Base-by-base conservation (phyloP, 2,797 vertebrate genomes). In the Epinephelus coioides region DNA sequence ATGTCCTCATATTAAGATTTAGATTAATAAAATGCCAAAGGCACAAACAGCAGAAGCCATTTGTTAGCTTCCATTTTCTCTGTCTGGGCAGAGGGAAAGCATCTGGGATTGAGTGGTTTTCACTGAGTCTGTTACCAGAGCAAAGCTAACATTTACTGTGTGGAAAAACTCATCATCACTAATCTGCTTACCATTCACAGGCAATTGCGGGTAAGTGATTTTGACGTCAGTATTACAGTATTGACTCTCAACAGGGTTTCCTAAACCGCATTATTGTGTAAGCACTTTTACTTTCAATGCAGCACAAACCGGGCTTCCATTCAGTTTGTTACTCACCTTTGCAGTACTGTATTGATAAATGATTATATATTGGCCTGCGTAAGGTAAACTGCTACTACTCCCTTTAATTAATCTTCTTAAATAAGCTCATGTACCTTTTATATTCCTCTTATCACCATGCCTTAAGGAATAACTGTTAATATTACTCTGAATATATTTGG, bases 141-240 rank as follows among this genome's bases (percentile, higher is more conserved):
- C 81, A 82, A 88, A 92, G 88, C 91, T 83, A 92, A 90, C 93
- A 87, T 91, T 88, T 89, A 89, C 79, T 86, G 85, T 90, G 90
- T 82, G 84, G 82, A 92, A 88, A 94, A 94, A 90, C 83, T 90
- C 89, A 93, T 93, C 91, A 90, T 86, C 82, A 51, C 86, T 94
- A 92, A 95, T 93, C 91, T 93, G 88, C 88, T 93, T 93, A 92
- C 86, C 82, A 88, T 90, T 94, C 91, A 89, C 84, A 86, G 88
- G 84, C 87, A 90, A 91, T 89, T 89, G 86, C n/a, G 40, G 65
- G 73, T 91, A 92, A 93, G 91, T 91, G 93, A 93, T 93, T 94
- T 91, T 86, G 85, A 93, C 84, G 83, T 92, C 88, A 92, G 86
- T 84, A 88, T 87, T 89, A 88, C 82, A 83, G 89, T 85, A 82